Percentiles rank a stretch among this genome's conserved stretches.
phyloP scores from a whole-genome alignment of 2,113 vertebrate genomes.

The Lota lota region DNA sequence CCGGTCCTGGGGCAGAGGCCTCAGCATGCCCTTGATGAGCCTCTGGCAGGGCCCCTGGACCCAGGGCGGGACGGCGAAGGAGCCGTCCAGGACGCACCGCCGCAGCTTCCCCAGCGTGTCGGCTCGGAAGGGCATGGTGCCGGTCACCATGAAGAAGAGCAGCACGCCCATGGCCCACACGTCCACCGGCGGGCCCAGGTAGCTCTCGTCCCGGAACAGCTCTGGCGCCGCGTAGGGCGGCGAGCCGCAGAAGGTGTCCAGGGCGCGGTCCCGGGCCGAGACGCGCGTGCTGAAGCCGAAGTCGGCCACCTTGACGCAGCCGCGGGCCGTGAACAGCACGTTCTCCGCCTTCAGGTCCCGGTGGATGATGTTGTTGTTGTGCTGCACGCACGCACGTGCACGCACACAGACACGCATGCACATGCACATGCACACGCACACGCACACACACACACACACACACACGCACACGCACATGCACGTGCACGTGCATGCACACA shows the following conservation, averaged over 20 bases:
- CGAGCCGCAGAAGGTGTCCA: constrained; percentile 95
- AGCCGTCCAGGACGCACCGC: constrained; percentile 79
- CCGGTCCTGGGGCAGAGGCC: constrained; percentile 72
- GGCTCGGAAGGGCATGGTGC: constrained; percentile 88
- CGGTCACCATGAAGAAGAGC: constrained; percentile 89
- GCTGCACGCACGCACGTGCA: constrained; percentile 67
- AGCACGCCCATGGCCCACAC: constrained; percentile 94
- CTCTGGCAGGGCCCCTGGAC: constrained; percentile 85
- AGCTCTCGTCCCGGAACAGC: constrained; percentile 87
- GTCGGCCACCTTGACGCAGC: constrained; percentile 91
- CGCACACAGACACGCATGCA: no score
- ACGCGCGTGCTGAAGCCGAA: constrained; percentile 90
- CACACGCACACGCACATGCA: no score
- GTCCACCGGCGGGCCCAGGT: constrained; percentile 82
- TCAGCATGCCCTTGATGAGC: constrained; percentile 85
- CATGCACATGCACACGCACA: no score
- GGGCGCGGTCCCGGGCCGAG: constrained; percentile 71
- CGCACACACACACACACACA: no score
- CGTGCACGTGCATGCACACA: no score
- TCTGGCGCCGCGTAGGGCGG: constrained; percentile 92
- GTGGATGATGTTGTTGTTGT: constrained; percentile 88
- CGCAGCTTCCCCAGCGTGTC: constrained; percentile 90
- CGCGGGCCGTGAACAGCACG: constrained; percentile 79
- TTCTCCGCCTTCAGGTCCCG: constrained; percentile 96
- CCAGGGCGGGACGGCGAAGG: constrained; percentile 75